A percentile compares a stretch with the other conserved stretches of the same genome.
Conservation (phyloP, 2,113 vertebrate species). For the Sclerurus mexicanus region DNA sequence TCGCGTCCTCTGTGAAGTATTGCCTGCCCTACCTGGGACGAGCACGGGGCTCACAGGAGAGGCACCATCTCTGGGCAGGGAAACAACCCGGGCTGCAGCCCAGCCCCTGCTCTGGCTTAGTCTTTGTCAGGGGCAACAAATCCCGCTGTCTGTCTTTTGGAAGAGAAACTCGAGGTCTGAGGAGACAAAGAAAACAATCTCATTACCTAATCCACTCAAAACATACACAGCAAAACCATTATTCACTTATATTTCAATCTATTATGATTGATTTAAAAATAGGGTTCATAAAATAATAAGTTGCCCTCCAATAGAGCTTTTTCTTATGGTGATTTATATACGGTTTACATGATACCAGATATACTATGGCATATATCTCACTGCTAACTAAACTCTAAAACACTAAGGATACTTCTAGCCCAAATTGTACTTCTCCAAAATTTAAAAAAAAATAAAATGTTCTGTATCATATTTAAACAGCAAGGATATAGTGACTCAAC, state of each 20-base stretch:
- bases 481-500: neutral
- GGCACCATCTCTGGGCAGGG: neutral
- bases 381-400: neutral
- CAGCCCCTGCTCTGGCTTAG: neutral
- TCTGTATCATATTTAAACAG: neutral
- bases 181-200: neutral
- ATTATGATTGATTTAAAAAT: neutral
- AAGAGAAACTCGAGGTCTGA: neutral
- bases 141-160: neutral
- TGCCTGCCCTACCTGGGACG: neutral
- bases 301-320: neutral
- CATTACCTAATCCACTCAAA: neutral
- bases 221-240: neutral
- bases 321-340: neutral
- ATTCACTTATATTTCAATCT: neutral
- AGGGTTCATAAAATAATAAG: neutral
- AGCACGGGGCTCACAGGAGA: neutral
- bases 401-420: neutral
- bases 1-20: neutral
- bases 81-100: rapidly evolving
- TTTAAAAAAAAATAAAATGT: neutral
- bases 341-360: neutral
- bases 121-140: neutral
- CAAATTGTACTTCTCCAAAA: neutral
- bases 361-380: neutral